A percentile compares a stretch with the other conserved stretches of the same genome.
phyloP scores from a whole-genome alignment of 2,113 vertebrate species.

The Stegastes partitus region DNA sequence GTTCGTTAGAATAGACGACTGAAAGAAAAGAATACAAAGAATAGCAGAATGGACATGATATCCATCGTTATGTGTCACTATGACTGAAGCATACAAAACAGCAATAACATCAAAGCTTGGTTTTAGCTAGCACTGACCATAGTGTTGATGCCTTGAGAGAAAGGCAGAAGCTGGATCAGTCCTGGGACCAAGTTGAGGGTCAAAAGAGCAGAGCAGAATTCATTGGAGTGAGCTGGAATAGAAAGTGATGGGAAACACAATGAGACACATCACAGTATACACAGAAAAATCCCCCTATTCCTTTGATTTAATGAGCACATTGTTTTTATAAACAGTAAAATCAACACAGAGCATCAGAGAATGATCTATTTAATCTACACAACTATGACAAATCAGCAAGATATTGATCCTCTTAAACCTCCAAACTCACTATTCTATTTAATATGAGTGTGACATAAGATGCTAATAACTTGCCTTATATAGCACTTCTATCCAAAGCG shows the following conservation, averaged over 20 bases:
- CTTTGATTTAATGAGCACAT: no score
- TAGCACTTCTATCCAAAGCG: no score
- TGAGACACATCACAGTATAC: neutral
- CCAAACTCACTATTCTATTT: no score
- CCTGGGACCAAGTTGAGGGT: constrained; percentile 86
- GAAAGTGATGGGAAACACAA: constrained; percentile 2
- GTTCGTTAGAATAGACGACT: neutral
- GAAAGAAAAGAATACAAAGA: neutral
- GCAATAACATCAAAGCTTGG: neutral
- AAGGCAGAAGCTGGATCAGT: constrained; percentile 88
- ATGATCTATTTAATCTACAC: no score
- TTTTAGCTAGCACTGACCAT: constrained; percentile 86
- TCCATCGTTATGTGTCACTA: neutral
- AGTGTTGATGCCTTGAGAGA: constrained; percentile 86
- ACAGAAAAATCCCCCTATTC: neutral
- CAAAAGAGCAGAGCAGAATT: constrained; percentile 87
- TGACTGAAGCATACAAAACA: neutral
- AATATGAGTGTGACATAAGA: no score
- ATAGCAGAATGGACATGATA: neutral
- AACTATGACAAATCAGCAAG: no score
- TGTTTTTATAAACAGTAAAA: no score
- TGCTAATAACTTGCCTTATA: no score
- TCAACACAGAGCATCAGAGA: no score
- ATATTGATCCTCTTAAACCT: no score
- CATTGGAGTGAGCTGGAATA: constrained; percentile 84